Evolutionary conservation across 2,113 vertebrate species (phyloP), one percentile per base, ranked within the genome.

Genomic region (Cebidichthys violaceus): DNA sequence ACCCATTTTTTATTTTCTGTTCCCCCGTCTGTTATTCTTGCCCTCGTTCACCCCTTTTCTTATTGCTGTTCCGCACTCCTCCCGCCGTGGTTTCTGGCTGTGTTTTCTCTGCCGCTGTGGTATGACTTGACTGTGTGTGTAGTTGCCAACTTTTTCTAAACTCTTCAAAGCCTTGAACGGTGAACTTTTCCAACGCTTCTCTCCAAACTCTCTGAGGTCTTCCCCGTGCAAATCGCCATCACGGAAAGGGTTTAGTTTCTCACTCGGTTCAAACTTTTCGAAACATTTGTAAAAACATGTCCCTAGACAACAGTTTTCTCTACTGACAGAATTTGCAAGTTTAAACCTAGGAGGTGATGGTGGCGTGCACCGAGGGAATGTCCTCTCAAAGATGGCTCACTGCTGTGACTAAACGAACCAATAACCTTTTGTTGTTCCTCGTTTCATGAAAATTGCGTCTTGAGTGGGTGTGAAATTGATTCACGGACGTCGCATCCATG

Each of bases 361-460:
- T 89, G 94, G 72, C 33, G n/a, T 91, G 92, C 41, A 68, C 55
- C 9, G 54, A 66, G 52, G 86, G 86, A 91, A 83, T 74, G 52
- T 47, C 84, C 96, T 96, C 90, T 94, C 94, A 93, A 92, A 74
- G 85, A 94, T 95, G 95, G 91, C 96, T 96, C 97, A 97, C 97
- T 97, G 97, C 97, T 99, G 97, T 98, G 97, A 97, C 97, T 97
- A 95, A 95, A 96, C 79, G 94, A 89, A 47, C 94, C 92, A 92
- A 94, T 95, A 88, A 83, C 90, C 88, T 69, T 85, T 75, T 17
- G 77, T 92, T 67, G 77, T 94, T 83, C 85, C 92, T 94, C n/a
- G 59, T 74, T 94, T 94, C 90, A 94, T 90, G 91, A 60, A 93
- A 72, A 89, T n/a, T 24, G 68, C 54, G 74, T 81, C 75, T 86